These are phyloP conservation scores for Lepidostoma basale DNA, from an alignment of 1,140 invertebrate genomes.

Conservation along the genomic window DNA sequence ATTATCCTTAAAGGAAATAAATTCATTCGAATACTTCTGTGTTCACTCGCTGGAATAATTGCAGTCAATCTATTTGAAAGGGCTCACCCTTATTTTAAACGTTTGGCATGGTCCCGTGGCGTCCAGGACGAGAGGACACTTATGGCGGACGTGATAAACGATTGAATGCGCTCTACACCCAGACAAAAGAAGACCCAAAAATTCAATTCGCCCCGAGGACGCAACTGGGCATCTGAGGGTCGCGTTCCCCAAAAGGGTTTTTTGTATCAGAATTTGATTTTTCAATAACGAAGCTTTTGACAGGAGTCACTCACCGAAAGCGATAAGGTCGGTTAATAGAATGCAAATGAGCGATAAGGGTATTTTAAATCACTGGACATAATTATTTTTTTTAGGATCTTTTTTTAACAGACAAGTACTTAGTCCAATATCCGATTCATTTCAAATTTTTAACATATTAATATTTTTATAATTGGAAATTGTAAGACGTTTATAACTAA, in stretches of 20 bases:
- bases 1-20: too few relatives aligned
- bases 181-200: slow-evolving; percentile 8
- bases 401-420: too few relatives aligned
- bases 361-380: too few relatives aligned
- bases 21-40: too few relatives aligned
- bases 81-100: background rate
- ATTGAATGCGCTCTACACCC: slow-evolving; percentile 1
- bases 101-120: background rate
- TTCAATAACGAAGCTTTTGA: background rate
- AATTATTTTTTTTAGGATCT: too few relatives aligned
- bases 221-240: background rate
- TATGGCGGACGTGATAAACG: slow-evolving; percentile 26
- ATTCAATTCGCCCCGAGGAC: background rate
- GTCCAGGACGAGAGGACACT: slow-evolving; percentile 10
- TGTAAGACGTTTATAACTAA: too few relatives aligned
- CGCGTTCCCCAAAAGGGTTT: slow-evolving; percentile 23
- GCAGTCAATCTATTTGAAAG: slow-evolving; percentile 42
- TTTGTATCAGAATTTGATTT: slow-evolving; percentile 22
- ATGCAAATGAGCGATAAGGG: slow-evolving; percentile 9
- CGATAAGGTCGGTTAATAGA: too few relatives aligned
- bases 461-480: too few relatives aligned
- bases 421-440: too few relatives aligned
- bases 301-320: background rate
- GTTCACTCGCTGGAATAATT: slow-evolving; percentile 39
- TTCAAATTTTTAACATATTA: too few relatives aligned